These are phyloP conservation scores for Brachionus paranguensis DNA, from an alignment of 1,140 invertebrate species.

Conservation along the genomic window DNA sequence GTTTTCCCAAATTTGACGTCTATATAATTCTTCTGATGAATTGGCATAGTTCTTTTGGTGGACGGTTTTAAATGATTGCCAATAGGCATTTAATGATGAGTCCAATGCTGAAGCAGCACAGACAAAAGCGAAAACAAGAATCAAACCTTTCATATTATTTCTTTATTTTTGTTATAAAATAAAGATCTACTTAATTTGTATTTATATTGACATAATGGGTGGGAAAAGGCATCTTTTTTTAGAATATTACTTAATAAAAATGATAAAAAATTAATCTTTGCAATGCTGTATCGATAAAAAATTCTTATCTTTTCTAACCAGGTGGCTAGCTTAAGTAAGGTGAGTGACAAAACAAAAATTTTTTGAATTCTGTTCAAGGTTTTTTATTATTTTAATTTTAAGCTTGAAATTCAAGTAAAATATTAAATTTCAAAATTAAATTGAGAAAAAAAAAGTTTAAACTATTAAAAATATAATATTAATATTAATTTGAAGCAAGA, in stretches of 20 bases:
- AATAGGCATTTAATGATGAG: slow-evolving; percentile 10
- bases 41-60: background rate
- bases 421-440: background rate
- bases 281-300: background rate
- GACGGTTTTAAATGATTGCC: background rate
- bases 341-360: background rate
- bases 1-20: slow-evolving; percentile 28
- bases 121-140: background rate
- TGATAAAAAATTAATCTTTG: slow-evolving; percentile 2
- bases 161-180: background rate
- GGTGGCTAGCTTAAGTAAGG: background rate
- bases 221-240: background rate
- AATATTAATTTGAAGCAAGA: no score
- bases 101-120: slow-evolving; percentile 7
- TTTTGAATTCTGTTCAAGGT: background rate
- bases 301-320: background rate
- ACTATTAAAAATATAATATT: background rate
- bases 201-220: background rate
- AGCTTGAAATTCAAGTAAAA: no score
- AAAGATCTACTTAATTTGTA: background rate
- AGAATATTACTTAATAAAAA: background rate
- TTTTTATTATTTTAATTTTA: no score
- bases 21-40: slow-evolving; percentile 15
- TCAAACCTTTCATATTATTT: background rate
- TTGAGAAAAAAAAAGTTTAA: background rate